Base-by-base conservation (phyloP, 2,888 invertebrate genomes). In the Syrista parreyssii region DNA sequence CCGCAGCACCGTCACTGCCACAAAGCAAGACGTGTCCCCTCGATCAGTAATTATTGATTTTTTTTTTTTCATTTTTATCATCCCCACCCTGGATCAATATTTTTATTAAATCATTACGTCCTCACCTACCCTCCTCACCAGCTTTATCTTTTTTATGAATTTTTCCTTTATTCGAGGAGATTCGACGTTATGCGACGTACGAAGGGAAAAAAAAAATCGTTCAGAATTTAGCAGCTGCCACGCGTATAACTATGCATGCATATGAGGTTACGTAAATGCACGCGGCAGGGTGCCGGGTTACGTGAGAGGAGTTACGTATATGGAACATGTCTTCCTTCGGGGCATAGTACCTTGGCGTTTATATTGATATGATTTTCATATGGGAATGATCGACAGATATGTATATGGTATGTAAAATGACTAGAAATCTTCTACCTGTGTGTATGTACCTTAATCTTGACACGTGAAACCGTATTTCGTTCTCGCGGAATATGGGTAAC, bases 401-500 rank as follows among this genome's bases (percentile, higher is more conserved):
- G 55, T 55, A 55, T 55, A 23, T 23, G 23, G 23, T 23, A 55
- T 71, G 75, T 75, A 78, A 78, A 78, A 78, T 78, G 78, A 78
- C 78, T 78, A 78, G 78, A 78, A 31, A 71, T 55, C 9, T 2
- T 55, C 55, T 32, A 71, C 31, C 71, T 71, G 33, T 33, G 71
- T 33, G 71, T 31, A 71, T 71, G 71, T 71, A 71, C 71, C 32
- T 33, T 31, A 31, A 33, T 23, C 23, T 23, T 31, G 31, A 33
- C 71, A 23, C 71, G 71, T 1, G 33, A 31, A 12, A 71, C 9
- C 71, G 23, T 55, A 55, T 55, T 55, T 23, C 32, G 12, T 11
- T 71, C 69, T 30, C 30, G 3, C 40, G 40, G 15, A 40, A 40
- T 15, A 40, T 40, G 40, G 40, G 15, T 40, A 40, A 15, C 15